A percentile compares a stretch with the other conserved stretches of the same genome.
These are phyloP conservation scores for Mystacornis crossleyi DNA, from an alignment of 2,113 vertebrate genomes.

Conservation along the genomic window DNA sequence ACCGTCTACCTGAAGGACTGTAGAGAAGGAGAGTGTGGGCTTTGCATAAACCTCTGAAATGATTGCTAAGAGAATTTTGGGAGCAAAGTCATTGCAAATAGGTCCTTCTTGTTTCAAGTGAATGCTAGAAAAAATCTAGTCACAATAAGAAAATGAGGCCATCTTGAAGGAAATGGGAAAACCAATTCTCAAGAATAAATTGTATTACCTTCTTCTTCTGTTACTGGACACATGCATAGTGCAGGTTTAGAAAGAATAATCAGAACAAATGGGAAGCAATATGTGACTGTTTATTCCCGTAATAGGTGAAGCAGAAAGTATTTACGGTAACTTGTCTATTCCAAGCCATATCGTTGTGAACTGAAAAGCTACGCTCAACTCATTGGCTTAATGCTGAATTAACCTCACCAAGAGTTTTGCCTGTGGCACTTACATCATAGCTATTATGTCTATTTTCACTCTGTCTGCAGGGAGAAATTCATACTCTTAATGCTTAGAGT, in stretches of 20 bases:
- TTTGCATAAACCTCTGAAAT: not conserved
- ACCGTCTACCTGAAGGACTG: not conserved
- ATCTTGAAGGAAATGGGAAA: not conserved
- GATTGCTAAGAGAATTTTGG: not conserved
- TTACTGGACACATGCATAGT: not conserved
- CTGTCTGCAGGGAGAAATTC: not conserved
- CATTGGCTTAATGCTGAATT: not conserved
- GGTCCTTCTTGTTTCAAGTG: not conserved
- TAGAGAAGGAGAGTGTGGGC: not conserved
- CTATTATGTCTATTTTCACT: not conserved
- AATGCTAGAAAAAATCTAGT: not conserved
- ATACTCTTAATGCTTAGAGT: not conserved
- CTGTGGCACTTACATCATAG: not conserved
- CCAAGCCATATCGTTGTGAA: not conserved
- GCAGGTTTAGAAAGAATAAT: not conserved
- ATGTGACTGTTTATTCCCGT: not conserved
- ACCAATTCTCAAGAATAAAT: not conserved
- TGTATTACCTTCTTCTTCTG: not conserved
- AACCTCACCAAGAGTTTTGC: not conserved
- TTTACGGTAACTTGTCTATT: not conserved
- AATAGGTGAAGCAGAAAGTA: not conserved
- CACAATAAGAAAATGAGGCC: not conserved
- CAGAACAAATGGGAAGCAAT: not conserved
- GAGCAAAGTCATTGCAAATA: not conserved
- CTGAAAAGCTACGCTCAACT: not conserved